phyloP scores from a whole-genome alignment of 1,140 invertebrate species.

The Samia ricini region DNA sequence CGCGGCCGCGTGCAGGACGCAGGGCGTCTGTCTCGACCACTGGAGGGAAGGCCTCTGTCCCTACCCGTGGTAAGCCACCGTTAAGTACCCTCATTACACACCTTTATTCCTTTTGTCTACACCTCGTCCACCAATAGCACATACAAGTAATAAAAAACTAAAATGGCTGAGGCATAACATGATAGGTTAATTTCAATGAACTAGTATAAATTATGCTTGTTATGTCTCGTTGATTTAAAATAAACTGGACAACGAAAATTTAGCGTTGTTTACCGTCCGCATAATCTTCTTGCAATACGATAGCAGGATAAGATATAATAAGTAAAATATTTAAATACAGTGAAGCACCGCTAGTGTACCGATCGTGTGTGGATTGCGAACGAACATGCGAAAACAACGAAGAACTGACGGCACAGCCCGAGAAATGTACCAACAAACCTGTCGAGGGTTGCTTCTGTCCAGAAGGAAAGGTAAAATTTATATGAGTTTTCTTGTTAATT shows the following conservation, averaged over 20 bases:
- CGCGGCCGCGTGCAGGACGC: constrained; percentile 82
- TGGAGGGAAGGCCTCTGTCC: constrained; percentile 84
- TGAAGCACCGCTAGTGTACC: constrained; percentile 81
- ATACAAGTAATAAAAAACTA: no score
- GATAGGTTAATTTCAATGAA: no score
- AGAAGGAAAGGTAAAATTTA: constrained; percentile 77
- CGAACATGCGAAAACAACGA: constrained; percentile 84
- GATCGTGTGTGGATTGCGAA: constrained; percentile 83
- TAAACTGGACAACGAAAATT: no score
- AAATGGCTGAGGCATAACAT: no score
- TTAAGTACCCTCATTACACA: neutral
- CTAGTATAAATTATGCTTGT: no score
- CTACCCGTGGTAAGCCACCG: constrained; percentile 70
- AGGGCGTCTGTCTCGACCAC: constrained; percentile 82
- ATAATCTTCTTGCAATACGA: no score
- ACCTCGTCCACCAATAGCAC: no score
- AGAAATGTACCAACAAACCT: constrained; percentile 73
- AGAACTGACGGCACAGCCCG: constrained; percentile 61
- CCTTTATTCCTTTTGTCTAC: no score
- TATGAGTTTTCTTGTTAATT: neutral
- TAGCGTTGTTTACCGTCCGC: no score
- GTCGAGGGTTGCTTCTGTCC: constrained; percentile 92
- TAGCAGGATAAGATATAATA: no score
- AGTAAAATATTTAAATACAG: constrained; percentile 40
- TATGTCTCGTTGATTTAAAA: no score